Percentiles rank a stretch among this genome's conserved stretches.
Evolutionary conservation across 2,113 vertebrate genomes (phyloP).

Genomic region (Physeter macrocephalus): DNA sequence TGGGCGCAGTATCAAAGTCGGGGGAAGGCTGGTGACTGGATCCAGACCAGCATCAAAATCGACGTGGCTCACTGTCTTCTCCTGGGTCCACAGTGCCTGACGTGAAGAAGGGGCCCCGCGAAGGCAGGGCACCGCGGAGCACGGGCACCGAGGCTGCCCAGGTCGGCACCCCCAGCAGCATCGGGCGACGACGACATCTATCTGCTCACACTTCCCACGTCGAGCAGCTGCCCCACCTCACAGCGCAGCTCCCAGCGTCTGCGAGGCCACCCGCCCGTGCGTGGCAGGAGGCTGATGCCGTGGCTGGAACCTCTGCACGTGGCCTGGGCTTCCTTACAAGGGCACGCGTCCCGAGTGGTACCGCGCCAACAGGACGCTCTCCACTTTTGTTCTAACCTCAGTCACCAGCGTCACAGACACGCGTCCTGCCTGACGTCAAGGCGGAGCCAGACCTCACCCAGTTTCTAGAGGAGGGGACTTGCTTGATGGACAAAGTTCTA

Average conservation of each 20-base stretch:
- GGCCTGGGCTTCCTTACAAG: not conserved
- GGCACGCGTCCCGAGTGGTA: not conserved
- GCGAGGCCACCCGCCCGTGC: fast-evolving
- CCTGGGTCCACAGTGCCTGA: not conserved
- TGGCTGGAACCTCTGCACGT: not conserved
- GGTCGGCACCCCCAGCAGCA: fast-evolving
- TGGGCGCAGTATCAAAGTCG: not conserved
- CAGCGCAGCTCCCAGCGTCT: fast-evolving
- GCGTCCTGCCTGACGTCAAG: not conserved
- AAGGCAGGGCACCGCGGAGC: not conserved
- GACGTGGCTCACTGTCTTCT: not conserved
- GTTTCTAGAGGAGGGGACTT: not conserved
- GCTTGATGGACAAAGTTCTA: not conserved
- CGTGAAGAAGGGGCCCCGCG: fast-evolving
- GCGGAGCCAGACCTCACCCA: not conserved
- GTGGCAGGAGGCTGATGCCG: not conserved
- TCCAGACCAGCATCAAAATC: not conserved
- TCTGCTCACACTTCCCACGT: not conserved
- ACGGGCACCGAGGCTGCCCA: not conserved
- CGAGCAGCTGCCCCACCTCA: not conserved
- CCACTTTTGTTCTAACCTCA: not conserved
- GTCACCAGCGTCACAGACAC: not conserved
- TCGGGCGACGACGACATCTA: not conserved
- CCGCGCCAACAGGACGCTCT: too few species aligned
- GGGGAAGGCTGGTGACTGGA: not conserved